Conservation (phyloP, 2,113 vertebrate genomes). For the Ptilorrhoa leucosticta region DNA sequence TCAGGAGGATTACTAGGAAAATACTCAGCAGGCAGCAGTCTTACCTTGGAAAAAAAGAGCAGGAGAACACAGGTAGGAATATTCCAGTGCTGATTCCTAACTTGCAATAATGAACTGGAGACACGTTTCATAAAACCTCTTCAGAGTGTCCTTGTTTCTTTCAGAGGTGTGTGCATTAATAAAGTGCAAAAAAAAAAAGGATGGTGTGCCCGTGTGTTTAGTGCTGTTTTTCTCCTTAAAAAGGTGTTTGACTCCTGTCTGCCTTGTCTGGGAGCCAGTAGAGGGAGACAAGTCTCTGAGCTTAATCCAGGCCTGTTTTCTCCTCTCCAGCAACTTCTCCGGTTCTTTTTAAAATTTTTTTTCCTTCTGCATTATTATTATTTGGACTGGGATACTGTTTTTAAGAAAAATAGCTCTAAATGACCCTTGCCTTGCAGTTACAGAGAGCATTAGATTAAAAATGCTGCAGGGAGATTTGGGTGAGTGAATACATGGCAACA, state of each 20-base stretch:
- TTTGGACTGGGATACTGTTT: conserved; percentile 37
- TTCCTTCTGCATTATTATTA: background rate
- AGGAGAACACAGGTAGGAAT: background rate
- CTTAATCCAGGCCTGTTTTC: background rate
- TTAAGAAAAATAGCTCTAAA: conserved; percentile 58
- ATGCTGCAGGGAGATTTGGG: conserved; percentile 13
- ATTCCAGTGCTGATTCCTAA: background rate
- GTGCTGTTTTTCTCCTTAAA: background rate
- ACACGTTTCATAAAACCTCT: background rate
- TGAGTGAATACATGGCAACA: background rate
- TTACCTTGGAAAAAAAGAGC: background rate
- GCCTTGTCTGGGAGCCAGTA: conserved; percentile 23
- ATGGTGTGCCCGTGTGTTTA: background rate
- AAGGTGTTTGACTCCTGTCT: background rate
- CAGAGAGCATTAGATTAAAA: conserved; percentile 63
- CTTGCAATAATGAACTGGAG: background rate
- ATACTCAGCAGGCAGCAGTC: background rate
- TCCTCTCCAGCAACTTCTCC: background rate
- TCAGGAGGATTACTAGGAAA: background rate
- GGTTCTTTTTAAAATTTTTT: too few relatives aligned
- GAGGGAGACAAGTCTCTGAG: conserved; percentile 72
- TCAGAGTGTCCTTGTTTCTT: background rate
- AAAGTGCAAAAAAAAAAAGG: background rate
- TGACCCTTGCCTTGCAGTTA: conserved; percentile 40
- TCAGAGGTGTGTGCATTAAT: background rate